Conservation (phyloP, 2,888 invertebrate species). For the Disparrhopalites patrizii region DNA sequence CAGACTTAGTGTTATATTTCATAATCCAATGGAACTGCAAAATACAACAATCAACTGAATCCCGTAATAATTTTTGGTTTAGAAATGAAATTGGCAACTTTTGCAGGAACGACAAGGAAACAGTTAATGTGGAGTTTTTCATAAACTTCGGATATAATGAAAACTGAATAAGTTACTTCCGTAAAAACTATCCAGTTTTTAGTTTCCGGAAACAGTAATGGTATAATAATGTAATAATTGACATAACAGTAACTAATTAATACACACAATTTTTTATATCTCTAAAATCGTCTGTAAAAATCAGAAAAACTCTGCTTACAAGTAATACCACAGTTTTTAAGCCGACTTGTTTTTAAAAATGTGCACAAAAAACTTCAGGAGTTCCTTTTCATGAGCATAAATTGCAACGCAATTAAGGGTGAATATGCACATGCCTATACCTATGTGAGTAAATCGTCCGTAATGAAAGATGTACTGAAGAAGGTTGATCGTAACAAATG, state of each 20-base stretch:
- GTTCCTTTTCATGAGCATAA: slow-evolving; percentile 37
- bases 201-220: too few species aligned
- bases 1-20: too few species aligned
- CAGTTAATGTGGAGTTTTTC: too few species aligned
- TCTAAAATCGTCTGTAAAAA: neutral
- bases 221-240: too few species aligned
- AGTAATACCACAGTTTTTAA: too few species aligned
- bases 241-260: neutral
- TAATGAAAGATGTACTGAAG: slow-evolving; percentile 33
- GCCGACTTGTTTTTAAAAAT: slow-evolving; percentile 44
- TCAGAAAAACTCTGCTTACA: too few species aligned
- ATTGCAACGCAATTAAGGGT: slow-evolving; percentile 30
- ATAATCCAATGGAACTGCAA: neutral
- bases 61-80: neutral
- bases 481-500: slow-evolving; percentile 32
- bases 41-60: neutral
- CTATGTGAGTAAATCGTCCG: slow-evolving; percentile 34
- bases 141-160: too few species aligned
- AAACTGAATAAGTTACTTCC: too few species aligned
- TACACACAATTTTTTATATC: neutral
- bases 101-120: too few species aligned
- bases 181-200: too few species aligned
- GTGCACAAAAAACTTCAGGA: slow-evolving; percentile 42
- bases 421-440: slow-evolving; percentile 40
- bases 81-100: too few species aligned